Conservation (phyloP, 2,113 vertebrate species). For the Uria lomvia region DNA sequence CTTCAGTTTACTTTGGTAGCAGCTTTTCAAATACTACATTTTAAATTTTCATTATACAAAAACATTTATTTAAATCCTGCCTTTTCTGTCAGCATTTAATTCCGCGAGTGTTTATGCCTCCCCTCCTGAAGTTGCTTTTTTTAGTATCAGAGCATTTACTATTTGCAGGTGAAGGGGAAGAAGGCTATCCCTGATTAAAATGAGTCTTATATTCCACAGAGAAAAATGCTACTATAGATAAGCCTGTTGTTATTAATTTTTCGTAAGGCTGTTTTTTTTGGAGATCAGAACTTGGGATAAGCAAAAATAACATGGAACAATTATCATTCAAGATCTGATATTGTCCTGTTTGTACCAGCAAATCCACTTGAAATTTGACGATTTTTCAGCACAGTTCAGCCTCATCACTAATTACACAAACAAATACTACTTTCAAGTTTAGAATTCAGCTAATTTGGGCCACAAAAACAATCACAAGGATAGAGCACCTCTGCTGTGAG, state of each 20-base stretch:
- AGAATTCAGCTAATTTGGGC: background rate
- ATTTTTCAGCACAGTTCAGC: background rate
- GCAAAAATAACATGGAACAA: background rate
- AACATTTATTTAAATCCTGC: background rate
- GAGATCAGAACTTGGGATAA: background rate
- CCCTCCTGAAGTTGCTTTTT: background rate
- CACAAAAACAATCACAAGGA: background rate
- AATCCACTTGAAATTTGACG: background rate
- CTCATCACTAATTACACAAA: background rate
- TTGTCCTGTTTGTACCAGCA: background rate
- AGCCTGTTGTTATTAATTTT: background rate
- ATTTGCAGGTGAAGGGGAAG: background rate
- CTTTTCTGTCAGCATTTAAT: background rate
- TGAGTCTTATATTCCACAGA: background rate
- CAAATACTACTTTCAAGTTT: background rate
- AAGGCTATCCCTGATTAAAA: background rate
- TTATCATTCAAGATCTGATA: background rate
- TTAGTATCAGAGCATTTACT: background rate
- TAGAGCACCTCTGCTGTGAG: background rate
- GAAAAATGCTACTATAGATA: background rate
- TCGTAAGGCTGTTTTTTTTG: background rate
- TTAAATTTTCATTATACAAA: background rate
- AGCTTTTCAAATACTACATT: background rate
- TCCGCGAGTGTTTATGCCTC: background rate
- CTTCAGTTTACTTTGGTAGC: background rate